Evolutionary conservation across 2,797 vertebrate genomes (phyloP).

Genomic region (Oreortyx pictus): DNA sequence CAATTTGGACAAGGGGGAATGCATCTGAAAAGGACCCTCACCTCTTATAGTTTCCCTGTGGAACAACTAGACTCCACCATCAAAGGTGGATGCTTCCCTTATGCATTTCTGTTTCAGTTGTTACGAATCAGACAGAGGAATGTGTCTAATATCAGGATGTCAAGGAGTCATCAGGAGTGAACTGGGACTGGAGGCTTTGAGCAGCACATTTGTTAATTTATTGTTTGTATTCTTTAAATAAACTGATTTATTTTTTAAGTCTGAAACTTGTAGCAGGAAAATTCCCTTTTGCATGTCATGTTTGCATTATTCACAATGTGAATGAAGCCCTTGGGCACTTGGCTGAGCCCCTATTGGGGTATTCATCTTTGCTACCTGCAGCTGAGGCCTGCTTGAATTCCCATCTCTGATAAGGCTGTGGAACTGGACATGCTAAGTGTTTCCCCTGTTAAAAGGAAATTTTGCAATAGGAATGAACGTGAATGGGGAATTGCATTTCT

Average conservation of each 20-base stretch:
- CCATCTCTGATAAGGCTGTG: background rate
- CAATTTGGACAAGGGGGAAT: constrained; percentile 5
- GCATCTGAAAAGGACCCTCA: constrained; percentile 21
- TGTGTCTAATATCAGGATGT: background rate
- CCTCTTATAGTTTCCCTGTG: constrained; percentile 21
- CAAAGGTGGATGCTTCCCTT: background rate
- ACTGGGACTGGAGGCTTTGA: constrained; percentile 6
- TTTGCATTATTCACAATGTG: background rate
- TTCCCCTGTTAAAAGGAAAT: background rate
- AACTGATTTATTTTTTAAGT: constrained; percentile 19
- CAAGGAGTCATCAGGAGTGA: background rate
- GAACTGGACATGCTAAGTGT: background rate
- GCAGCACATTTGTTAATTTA: background rate
- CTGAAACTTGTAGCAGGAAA: background rate
- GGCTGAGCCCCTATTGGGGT: background rate
- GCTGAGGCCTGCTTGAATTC: constrained; percentile 4
- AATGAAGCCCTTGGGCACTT: constrained; percentile 27
- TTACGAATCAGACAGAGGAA: constrained; percentile 42
- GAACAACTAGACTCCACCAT: constrained; percentile 20
- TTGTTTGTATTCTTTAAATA: constrained; percentile 30
- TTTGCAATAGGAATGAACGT: background rate
- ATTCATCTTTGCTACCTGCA: background rate
- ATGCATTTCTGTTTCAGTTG: constrained; percentile 30
- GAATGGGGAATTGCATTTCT: background rate
- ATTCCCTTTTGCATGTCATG: background rate